A percentile compares a stretch with the other conserved stretches of the same genome.
Conservation (phyloP, 1,140 invertebrate species). For the Argopecten irradians region DNA sequence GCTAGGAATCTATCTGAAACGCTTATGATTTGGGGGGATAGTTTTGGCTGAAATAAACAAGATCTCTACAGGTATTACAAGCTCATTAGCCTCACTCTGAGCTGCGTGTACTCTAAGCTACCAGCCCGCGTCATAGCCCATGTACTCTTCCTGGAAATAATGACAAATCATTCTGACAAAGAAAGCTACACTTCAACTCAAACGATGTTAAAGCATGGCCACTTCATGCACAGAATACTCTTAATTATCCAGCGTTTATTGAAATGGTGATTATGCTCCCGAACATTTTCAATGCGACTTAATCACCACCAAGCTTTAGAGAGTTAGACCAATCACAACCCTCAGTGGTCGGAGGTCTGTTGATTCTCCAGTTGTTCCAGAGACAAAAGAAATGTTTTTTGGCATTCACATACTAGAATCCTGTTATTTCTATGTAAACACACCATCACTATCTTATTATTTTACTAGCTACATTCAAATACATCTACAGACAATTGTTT, state of each 20-base stretch:
- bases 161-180: not conserved
- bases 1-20: no score
- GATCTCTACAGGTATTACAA: no score
- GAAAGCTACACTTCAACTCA: not conserved
- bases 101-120: not conserved
- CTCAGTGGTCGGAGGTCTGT: not conserved
- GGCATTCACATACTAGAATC: not conserved
- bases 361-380: not conserved
- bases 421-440: not conserved
- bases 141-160: not conserved
- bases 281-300: not conserved
- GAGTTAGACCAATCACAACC: not conserved
- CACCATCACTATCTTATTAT: not conserved
- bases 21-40: no score
- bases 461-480: not conserved
- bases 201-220: not conserved
- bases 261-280: not conserved
- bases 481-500: not conserved
- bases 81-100: no score
- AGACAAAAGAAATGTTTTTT: not conserved
- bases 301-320: not conserved
- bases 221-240: not conserved
- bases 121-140: not conserved
- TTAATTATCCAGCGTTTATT: not conserved
- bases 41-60: no score